Base-by-base conservation (phyloP, 2,113 vertebrate genomes). In the Illadopsis cleaveri region DNA sequence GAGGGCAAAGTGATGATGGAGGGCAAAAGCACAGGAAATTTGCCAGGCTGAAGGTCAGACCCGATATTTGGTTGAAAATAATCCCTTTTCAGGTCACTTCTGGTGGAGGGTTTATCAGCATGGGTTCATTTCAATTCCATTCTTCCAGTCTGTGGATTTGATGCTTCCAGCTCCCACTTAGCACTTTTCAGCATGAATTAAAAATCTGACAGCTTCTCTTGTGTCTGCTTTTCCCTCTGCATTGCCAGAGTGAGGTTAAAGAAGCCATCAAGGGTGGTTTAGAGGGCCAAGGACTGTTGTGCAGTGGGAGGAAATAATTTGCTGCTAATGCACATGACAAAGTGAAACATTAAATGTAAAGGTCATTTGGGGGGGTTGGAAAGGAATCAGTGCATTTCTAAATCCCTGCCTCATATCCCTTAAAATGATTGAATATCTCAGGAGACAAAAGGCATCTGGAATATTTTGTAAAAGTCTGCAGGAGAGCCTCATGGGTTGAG, bases 201-300 rank as follows among this genome's bases (percentile, higher is more conserved):
- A 91, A 79, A 96, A 82, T 51, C 66, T 82, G 87, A 82, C 84
- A 94, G 91, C 57, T 92, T 86, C 50, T 78, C 81, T 69, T 71
- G 40, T 80, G 15, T 54, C 78, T 87, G 66, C 66, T 73, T 62
- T 72, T 85, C 58, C 81, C 75, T 70, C 66, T 87, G 71, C 62
- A 8, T 8, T 66, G 68, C 79, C 58, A 57, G 31, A n/a, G 25
- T 24, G 75, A 90, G 56, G 79, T 77, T 85, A 90, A 90, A 85
- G 70, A n/a, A 83, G 56, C 47, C 66, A 62, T 47, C 48, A 86
- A 93, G 62, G 37, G 5, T 21, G 35, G 33, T 53, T 79, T 70
- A 48, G 71, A 68, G 50, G 66, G n/a, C 30, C 69, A 90, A 87
- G 84, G 65, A 27, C 35, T 60, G 16, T 40, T 61, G 82, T 87